These are phyloP conservation scores for Lepas anatifera DNA, from an alignment of 2,888 invertebrate genomes.

Conservation along the genomic window DNA sequence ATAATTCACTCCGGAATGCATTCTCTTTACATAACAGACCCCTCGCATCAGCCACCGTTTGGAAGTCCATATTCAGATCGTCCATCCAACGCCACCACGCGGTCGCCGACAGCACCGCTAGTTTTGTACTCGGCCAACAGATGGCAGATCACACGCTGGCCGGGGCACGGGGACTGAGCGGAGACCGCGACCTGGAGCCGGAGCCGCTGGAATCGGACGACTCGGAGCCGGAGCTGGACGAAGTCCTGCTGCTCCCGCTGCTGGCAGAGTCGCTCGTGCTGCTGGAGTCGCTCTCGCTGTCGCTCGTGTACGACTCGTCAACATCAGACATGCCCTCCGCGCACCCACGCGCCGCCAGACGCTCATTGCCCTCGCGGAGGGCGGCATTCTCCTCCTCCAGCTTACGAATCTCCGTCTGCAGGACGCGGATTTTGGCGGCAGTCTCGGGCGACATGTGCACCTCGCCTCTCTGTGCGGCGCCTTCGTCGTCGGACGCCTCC, in stretches of 20 bases:
- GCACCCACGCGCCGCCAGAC: background rate
- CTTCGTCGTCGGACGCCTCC: background rate
- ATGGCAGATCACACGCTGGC: background rate
- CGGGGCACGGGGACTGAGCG: background rate
- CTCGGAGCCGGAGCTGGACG: slow-evolving; percentile 2
- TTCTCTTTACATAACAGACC: too few species aligned
- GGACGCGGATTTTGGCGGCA: slow-evolving; percentile 8
- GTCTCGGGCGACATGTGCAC: slow-evolving; percentile 2
- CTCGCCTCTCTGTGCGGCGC: background rate
- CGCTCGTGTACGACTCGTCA: background rate
- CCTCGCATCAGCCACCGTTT: too few species aligned
- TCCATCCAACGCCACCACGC: too few species aligned
- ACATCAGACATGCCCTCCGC: background rate
- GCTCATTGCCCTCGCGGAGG: background rate
- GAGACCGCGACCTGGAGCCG: background rate
- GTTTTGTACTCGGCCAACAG: too few species aligned
- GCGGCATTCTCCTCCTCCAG: slow-evolving; percentile 8
- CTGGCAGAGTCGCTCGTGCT: background rate
- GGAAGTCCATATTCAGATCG: too few species aligned
- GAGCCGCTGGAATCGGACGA: background rate
- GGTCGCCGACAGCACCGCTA: too few species aligned
- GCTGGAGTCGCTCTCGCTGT: slow-evolving; percentile 1
- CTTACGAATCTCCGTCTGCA: background rate
- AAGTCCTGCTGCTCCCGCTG: background rate
- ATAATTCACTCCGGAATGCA: too few species aligned